Conservation (phyloP, 2,113 vertebrate genomes). For the Redunca redunca region DNA sequence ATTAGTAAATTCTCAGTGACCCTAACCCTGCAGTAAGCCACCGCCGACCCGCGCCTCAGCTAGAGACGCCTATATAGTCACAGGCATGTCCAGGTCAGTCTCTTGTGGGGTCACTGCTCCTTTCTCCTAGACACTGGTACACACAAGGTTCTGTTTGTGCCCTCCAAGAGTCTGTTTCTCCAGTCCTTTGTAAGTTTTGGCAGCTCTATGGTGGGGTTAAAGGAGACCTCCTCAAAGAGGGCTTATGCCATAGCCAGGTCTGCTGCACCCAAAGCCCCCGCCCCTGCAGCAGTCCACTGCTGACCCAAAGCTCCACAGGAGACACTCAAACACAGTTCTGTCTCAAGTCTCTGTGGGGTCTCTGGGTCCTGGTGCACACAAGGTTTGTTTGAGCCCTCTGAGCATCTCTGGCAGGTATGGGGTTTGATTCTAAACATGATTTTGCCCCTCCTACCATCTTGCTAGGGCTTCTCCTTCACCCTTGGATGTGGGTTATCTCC, state of each 20-base stretch:
- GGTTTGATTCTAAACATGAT: not conserved
- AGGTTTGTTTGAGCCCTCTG: not conserved
- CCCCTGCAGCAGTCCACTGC: not conserved
- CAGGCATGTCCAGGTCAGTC: not conserved
- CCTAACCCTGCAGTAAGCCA: not conserved
- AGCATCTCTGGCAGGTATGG: not conserved
- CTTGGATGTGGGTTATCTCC: not conserved
- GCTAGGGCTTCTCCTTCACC: not conserved
- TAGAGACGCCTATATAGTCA: accelerated
- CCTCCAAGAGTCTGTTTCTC: not conserved
- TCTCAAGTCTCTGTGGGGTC: not conserved
- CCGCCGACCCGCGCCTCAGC: accelerated
- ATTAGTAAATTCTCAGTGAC: not conserved
- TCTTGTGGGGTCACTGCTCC: not conserved
- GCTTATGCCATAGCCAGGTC: not conserved
- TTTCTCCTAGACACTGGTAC: not conserved
- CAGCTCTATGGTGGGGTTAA: not conserved
- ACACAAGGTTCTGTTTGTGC: not conserved
- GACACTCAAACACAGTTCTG: not conserved
- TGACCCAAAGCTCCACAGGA: not conserved
- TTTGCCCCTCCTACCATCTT: not conserved
- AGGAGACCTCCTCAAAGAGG: not conserved
- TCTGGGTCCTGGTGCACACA: not conserved
- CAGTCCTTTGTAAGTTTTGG: not conserved
- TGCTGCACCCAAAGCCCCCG: not conserved